Conservation (phyloP, 2,113 vertebrate genomes). For the Entelurus aequoreus region DNA sequence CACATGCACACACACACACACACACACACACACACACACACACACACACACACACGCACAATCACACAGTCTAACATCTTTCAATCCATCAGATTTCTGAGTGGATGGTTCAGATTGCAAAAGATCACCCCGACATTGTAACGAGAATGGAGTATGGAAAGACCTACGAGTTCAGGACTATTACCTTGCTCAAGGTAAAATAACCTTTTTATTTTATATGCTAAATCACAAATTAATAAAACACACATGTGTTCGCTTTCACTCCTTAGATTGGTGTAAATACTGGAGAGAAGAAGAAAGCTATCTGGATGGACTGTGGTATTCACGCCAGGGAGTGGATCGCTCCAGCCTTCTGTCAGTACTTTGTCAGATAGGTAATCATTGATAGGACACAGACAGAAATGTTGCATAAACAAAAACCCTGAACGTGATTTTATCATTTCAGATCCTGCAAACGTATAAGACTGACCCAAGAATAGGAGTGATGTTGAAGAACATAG, state of each 20-base stretch:
- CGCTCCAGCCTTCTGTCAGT: constrained; percentile 86
- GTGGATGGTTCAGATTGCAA: constrained; percentile 74
- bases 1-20: too few species aligned
- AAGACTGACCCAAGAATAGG: constrained; percentile 67
- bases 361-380: constrained; percentile 83
- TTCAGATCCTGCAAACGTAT: constrained; percentile 75
- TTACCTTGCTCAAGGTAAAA: constrained; percentile 76
- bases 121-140: constrained; percentile 66
- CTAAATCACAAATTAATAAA: neutral
- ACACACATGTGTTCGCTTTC: neutral
- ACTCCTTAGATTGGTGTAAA: constrained; percentile 73
- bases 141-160: constrained; percentile 68
- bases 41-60: neutral
- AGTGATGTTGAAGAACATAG: constrained; percentile 72
- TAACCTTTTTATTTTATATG: too few species aligned
- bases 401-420: neutral
- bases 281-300: constrained; percentile 72
- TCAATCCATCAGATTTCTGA: constrained; percentile 68
- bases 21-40: neutral
- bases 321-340: constrained; percentile 91
- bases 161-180: constrained; percentile 69
- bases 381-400: too few species aligned
- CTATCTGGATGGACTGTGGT: constrained; percentile 89
- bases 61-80: neutral
- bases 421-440: neutral